Base-by-base conservation (phyloP, 2,888 invertebrate species). In the Sinohyriopsis cumingii region DNA sequence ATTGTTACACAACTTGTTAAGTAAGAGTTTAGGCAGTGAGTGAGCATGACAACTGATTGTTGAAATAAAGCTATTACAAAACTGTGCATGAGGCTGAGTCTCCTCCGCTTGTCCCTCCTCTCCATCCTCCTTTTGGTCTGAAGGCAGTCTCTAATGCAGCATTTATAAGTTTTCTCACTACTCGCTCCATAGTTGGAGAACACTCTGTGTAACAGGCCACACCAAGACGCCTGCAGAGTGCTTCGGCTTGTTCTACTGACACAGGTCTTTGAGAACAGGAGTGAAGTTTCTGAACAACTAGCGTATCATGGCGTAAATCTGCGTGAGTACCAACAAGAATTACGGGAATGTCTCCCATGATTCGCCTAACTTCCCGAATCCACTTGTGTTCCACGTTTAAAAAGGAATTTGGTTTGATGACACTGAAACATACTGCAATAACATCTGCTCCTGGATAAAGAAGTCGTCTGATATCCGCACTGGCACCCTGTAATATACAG, bases 391-490 rank as follows among this genome's bases (percentile, higher is more conserved):
- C 77, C 45, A 83, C 81, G 65, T 84, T 81, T 25, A 59, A 64
- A 33, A 83, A 75, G 2, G 84, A 81, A 24, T 81, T 80, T 25
- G 84, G 84, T 61, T 80, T 76, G 45, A 86, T 82, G 18, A 84
- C 83, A 9, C 83, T 84, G 67, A 84, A 86, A 71, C 86, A 86
- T 67, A 86, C 78, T 25, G 85, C 79, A 71, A 86, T 82, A 9
- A 84, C 78, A 68, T 86, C 82, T 3, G 86, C 77, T 33, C 80
- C 83, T 9, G 78, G 72, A 71, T 79, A 83, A 28, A 77, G 72
- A 60, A 77, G 78, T 25, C 78, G 75, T 28, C 83, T 73, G 5
- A 73, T 67, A 22, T 78, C 79, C 5, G 80, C 71, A 28, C 75
- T 75, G 24, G 80, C 77, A 56, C 80, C 82, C 85, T 85, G 76